These are phyloP conservation scores for Aphaenogaster rudis DNA, from an alignment of 1,140 invertebrate genomes.

Conservation along the genomic window DNA sequence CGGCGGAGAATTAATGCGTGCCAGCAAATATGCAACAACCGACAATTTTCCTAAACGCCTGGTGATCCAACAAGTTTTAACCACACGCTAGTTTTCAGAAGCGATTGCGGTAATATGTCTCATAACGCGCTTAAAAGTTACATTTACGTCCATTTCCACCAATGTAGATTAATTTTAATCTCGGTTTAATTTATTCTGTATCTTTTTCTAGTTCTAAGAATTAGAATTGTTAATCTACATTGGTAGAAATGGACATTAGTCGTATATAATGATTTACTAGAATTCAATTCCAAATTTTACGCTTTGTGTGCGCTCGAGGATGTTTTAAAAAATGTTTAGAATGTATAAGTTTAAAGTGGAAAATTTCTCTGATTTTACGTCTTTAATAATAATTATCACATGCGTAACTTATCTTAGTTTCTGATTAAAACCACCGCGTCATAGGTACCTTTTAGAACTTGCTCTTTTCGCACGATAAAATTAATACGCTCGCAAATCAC, in stretches of 20 bases:
- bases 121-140: slow-evolving; percentile 3
- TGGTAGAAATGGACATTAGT: no score
- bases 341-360: no score
- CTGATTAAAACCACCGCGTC: background rate
- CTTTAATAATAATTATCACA: background rate
- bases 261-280: background rate
- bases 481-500: slow-evolving; percentile 51
- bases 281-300: background rate
- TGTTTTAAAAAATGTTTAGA: background rate
- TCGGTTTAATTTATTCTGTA: no score
- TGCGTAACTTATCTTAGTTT: background rate
- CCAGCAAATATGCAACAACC: slow-evolving; percentile 11
- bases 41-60: slow-evolving; percentile 43
- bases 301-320: background rate
- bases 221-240: no score
- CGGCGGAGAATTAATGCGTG: background rate
- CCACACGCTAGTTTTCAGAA: slow-evolving; percentile 33
- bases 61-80: slow-evolving; percentile 14
- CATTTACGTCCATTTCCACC: background rate
- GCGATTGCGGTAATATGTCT: slow-evolving; percentile 22
- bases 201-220: no score
- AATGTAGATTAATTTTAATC: no score
- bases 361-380: background rate
- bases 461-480: background rate
- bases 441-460: background rate